A percentile compares a stretch with the other conserved stretches of the same genome.
Conservation (phyloP, 1,140 invertebrate species). For the Sitobion miscanthi region DNA sequence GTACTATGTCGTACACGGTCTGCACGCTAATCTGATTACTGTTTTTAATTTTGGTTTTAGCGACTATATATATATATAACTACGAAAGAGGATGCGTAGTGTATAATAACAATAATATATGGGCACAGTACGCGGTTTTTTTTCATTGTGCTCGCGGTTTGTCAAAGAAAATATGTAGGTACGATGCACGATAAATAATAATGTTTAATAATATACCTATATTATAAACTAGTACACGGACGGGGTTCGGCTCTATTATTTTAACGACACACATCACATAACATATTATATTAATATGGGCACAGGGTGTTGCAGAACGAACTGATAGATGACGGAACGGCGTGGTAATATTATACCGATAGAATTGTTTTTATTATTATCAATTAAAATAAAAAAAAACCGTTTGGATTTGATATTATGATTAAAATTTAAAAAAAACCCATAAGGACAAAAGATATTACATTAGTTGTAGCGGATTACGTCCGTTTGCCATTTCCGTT, state of each 20-base stretch:
- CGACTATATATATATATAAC: neutral
- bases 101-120: neutral
- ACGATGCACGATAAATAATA: neutral
- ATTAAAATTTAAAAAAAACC: no score
- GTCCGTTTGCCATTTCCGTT: neutral
- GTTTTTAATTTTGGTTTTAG: constrained; percentile 12
- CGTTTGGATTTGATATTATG: no score
- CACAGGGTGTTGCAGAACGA: neutral
- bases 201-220: neutral
- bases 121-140: neutral
- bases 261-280: neutral
- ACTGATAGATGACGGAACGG: neutral
- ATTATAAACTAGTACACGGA: neutral
- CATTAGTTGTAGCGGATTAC: neutral
- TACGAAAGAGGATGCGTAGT: neutral
- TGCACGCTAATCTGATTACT: neutral
- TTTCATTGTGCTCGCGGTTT: constrained; percentile 8
- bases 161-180: constrained; percentile 1
- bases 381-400: no score
- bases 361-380: no score
- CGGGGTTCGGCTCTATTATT: constrained; percentile 1
- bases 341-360: no score
- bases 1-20: neutral
- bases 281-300: neutral
- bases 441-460: neutral